These are phyloP conservation scores for Rutpela maculata DNA, from an alignment of 2,888 invertebrate species.

Conservation along the genomic window DNA sequence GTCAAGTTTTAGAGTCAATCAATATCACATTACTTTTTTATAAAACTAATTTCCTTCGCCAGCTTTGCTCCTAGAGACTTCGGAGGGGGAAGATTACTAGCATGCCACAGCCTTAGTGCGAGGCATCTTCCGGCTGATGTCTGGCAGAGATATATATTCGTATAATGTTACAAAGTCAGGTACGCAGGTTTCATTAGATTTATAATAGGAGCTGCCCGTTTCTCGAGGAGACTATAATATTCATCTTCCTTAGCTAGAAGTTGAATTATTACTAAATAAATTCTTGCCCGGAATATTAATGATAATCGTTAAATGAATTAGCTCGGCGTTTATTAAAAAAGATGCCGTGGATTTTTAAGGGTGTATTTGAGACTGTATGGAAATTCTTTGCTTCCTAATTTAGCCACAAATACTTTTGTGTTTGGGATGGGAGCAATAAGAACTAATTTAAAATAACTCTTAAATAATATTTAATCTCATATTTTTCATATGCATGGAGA, in stretches of 20 bases:
- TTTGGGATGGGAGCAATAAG: too few species aligned
- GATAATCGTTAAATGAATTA: constrained; percentile 24
- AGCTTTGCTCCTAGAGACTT: neutral
- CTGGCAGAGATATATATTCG: constrained; percentile 18
- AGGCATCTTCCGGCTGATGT: constrained; percentile 15
- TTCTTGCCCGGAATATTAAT: constrained; percentile 32
- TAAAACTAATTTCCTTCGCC: neutral
- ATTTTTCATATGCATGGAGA: too few species aligned
- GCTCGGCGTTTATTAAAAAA: constrained; percentile 30
- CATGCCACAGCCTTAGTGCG: neutral
- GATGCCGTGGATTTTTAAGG: neutral
- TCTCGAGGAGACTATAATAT: constrained; percentile 38
- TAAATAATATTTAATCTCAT: too few species aligned
- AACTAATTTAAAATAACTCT: too few species aligned
- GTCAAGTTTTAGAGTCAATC: too few species aligned
- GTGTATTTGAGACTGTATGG: neutral
- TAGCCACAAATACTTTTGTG: too few species aligned
- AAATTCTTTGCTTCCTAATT: too few species aligned
- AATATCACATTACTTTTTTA: neutral
- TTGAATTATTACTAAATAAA: constrained; percentile 35
- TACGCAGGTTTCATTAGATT: constrained; percentile 34
- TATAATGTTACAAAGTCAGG: constrained; percentile 35
- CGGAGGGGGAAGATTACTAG: neutral
- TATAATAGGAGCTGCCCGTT: constrained; percentile 28
- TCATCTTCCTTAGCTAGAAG: constrained; percentile 31